Percentiles rank a stretch among this genome's conserved stretches.
Evolutionary conservation across 2,113 vertebrate species (phyloP).

Genomic region (Scomber scombrus): DNA sequence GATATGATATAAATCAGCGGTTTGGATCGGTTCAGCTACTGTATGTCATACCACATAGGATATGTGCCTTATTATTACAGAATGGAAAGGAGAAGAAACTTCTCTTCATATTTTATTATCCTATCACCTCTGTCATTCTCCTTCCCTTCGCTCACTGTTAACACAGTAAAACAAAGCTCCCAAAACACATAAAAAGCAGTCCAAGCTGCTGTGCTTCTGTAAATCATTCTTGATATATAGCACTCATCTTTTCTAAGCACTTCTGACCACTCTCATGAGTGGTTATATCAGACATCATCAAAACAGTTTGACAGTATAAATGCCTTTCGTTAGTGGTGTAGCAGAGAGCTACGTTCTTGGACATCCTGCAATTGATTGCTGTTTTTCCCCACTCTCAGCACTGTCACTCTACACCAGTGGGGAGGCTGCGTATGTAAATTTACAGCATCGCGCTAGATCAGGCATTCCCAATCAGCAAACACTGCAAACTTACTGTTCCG

Average conservation of each 20-base stretch:
- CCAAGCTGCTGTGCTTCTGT: slow-evolving; percentile 51
- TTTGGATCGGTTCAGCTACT: slow-evolving; percentile 48
- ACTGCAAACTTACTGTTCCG: slow-evolving; percentile 57
- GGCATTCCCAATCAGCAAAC: slow-evolving; percentile 49
- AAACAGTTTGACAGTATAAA: slow-evolving; percentile 69
- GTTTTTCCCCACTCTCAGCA: slow-evolving; percentile 70
- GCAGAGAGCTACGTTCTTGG: slow-evolving; percentile 58
- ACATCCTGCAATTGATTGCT: slow-evolving; percentile 67
- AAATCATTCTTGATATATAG: slow-evolving; percentile 65
- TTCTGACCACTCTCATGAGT: slow-evolving; percentile 48
- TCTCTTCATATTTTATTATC: slow-evolving; percentile 65
- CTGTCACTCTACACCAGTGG: slow-evolving; percentile 63
- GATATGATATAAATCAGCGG: slow-evolving; percentile 53
- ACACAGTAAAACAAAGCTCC: slow-evolving; percentile 60
- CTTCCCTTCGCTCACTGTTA: slow-evolving; percentile 46
- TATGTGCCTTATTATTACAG: slow-evolving; percentile 39
- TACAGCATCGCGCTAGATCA: slow-evolving; percentile 60
- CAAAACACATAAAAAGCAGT: slow-evolving; percentile 55
- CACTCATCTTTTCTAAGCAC: slow-evolving; percentile 48
- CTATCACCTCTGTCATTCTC: slow-evolving; percentile 54
- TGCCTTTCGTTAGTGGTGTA: slow-evolving; percentile 63
- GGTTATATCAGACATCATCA: slow-evolving; percentile 65
- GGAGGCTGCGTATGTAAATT: slow-evolving; percentile 64
- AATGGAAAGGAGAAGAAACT: slow-evolving; percentile 3
- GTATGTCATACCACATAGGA: slow-evolving; percentile 46